Conservation (phyloP, 2,113 vertebrate species). For the Phycodurus eques region DNA sequence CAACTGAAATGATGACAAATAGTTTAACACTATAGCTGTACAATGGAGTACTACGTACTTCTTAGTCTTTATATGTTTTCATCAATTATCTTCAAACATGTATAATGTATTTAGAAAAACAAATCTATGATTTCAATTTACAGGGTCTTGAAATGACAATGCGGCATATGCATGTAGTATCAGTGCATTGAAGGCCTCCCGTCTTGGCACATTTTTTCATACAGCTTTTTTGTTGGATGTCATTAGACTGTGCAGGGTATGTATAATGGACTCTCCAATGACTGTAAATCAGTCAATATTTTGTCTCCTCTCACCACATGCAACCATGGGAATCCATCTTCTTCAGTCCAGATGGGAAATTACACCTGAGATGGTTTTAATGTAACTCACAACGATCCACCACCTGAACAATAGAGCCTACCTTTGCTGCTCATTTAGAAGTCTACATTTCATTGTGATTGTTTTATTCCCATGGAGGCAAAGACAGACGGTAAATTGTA, state of each 20-base stretch:
- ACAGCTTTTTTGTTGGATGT: neutral
- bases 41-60: neutral
- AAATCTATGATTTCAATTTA: neutral
- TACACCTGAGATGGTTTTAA: slow-evolving; percentile 30
- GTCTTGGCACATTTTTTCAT: neutral
- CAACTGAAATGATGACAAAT: no score
- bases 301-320: slow-evolving; percentile 12
- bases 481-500: slow-evolving; percentile 30
- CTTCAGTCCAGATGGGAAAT: slow-evolving; percentile 13
- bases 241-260: neutral
- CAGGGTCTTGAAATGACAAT: neutral
- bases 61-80: neutral
- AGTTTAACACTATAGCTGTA: neutral
- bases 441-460: slow-evolving; percentile 36
- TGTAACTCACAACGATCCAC: slow-evolving; percentile 17
- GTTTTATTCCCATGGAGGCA: slow-evolving; percentile 34
- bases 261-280: neutral
- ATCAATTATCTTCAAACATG: neutral
- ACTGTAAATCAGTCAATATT: slow-evolving; percentile 4
- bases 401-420: slow-evolving; percentile 17
- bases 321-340: slow-evolving; percentile 9
- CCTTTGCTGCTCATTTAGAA: slow-evolving; percentile 18
- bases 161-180: neutral
- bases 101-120: neutral
- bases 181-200: neutral